Percentiles rank a stretch among this genome's conserved stretches.
phyloP scores from a whole-genome alignment of 2,797 vertebrate genomes.

The Pelodytes ibericus region DNA sequence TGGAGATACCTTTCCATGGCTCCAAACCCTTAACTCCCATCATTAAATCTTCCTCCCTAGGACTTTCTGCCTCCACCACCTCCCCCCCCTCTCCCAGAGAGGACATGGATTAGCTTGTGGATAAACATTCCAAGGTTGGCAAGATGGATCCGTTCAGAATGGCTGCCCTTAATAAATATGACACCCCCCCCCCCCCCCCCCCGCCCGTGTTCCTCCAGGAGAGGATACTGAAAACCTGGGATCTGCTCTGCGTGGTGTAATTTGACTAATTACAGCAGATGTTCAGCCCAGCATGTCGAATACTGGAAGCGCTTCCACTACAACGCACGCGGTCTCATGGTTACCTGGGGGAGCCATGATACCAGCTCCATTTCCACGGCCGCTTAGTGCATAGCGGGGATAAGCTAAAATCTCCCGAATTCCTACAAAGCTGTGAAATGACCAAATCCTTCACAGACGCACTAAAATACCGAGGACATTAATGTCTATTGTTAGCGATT shows the following conservation, averaged over 20 bases:
- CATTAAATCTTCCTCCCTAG: too few species aligned
- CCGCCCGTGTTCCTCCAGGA: background rate
- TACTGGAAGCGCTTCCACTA: background rate
- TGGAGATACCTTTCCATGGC: too few species aligned
- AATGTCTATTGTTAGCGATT: too few species aligned
- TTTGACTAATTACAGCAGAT: constrained; percentile 4
- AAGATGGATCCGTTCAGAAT: background rate
- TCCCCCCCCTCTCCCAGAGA: too few species aligned
- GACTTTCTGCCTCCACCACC: too few species aligned
- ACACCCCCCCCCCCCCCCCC: too few species aligned
- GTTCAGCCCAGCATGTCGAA: background rate
- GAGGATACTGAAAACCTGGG: background rate
- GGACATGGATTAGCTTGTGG: too few species aligned
- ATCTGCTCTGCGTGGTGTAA: background rate
- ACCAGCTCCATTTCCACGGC: background rate
- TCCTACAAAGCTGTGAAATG: background rate
- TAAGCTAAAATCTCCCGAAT: background rate
- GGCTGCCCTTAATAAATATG: background rate
- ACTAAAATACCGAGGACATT: background rate
- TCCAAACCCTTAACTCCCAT: too few species aligned
- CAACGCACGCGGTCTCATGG: background rate
- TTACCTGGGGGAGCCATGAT: background rate
- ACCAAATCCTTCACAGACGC: background rate
- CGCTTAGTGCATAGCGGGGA: background rate
- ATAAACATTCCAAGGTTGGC: too few species aligned